phyloP scores from a whole-genome alignment of 2,797 vertebrate genomes.

The Chiroxiphia lanceolata region DNA sequence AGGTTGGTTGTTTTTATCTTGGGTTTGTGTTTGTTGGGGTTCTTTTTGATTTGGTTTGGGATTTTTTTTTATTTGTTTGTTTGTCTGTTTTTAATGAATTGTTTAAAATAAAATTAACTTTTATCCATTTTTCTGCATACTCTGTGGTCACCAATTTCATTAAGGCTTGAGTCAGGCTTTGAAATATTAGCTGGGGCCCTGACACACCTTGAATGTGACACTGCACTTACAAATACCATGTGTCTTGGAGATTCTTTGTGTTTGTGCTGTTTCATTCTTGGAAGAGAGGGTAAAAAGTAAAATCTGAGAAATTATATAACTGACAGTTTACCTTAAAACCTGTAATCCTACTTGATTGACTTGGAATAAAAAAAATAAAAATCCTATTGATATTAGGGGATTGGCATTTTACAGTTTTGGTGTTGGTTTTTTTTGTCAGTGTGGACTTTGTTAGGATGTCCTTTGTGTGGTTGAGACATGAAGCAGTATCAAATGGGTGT shows the following conservation, averaged over 20 bases:
- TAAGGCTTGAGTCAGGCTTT: neutral
- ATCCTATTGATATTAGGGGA: neutral
- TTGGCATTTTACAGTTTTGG: neutral
- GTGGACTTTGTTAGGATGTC: neutral
- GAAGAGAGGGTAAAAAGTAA: neutral
- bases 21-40: neutral
- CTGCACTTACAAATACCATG: neutral
- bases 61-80: neutral
- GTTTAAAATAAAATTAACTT: neutral
- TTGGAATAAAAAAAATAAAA: neutral
- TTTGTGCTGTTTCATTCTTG: neutral
- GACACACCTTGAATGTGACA: neutral
- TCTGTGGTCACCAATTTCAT: neutral
- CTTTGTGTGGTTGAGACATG: neutral
- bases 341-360: neutral
- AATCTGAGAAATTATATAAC: neutral
- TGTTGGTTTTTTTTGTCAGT: neutral
- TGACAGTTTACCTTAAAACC: neutral
- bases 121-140: neutral
- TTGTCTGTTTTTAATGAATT: neutral
- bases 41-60: neutral
- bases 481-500: neutral
- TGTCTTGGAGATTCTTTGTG: neutral
- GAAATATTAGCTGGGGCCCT: neutral
- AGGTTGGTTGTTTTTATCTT: neutral